Evolutionary conservation across 2,113 vertebrate species (phyloP).

Genomic region (Holacanthus passer): DNA sequence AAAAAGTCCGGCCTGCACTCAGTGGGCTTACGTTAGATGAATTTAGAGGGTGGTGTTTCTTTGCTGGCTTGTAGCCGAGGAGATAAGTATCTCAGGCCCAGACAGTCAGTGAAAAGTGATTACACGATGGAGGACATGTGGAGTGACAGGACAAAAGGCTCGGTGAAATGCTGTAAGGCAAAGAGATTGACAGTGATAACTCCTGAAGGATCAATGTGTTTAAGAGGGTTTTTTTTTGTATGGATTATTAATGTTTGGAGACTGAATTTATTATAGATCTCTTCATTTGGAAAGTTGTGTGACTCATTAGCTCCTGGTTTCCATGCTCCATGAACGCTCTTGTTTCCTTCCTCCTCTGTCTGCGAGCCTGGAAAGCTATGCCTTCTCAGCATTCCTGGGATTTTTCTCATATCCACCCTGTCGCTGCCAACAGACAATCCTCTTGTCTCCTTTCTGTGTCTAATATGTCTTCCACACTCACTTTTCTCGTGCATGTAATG

Average conservation of each 20-base stretch:
- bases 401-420: conserved; percentile 77
- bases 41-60: conserved; percentile 64
- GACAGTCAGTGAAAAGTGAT: conserved; percentile 51
- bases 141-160: conserved; percentile 66
- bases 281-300: conserved; percentile 32
- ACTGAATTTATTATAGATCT: not conserved
- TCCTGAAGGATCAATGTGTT: conserved; percentile 38
- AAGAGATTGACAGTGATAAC: conserved; percentile 40
- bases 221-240: conserved; percentile 31
- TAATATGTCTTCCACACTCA: conserved; percentile 51
- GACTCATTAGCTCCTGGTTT: conserved; percentile 26
- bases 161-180: conserved; percentile 24
- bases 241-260: conserved; percentile 27
- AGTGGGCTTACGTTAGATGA: conserved; percentile 9
- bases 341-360: conserved; percentile 63
- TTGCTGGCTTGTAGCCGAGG: conserved; percentile 42
- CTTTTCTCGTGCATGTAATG: conserved; percentile 39
- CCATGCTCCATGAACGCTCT: conserved; percentile 30
- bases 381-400: conserved; percentile 83
- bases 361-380: conserved; percentile 56
- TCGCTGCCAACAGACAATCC: conserved; percentile 73
- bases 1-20: conserved; percentile 24
- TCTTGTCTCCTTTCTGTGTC: conserved; percentile 69
- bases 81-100: conserved; percentile 60
- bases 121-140: conserved; percentile 59